Evolutionary conservation across 2,888 invertebrate species (phyloP), one percentile per base, ranked within the genome.

Genomic region (Apomyelois bistriatella): DNA sequence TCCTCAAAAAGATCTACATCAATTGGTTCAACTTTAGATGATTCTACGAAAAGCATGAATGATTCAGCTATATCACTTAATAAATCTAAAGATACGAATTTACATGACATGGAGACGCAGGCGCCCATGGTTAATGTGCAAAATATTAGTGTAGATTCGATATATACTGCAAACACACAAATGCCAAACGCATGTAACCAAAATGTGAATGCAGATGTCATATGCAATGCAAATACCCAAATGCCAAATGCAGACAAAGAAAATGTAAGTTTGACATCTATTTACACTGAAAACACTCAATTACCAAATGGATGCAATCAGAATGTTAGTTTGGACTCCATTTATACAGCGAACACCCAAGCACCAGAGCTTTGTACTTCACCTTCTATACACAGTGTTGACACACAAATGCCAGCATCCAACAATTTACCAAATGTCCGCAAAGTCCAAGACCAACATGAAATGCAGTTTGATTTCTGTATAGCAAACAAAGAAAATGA

Each of bases 1-100:
- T 79, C 83, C n/a, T 72, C 81, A 12, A 83, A 75, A 60, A 80
- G 72, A 58, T 85, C 86, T 1, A 70, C 74, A 38, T 81, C 85
- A 1, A 61, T 79, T 50, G 72, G 64, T 59, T 69, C 74, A 15
- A 60, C 59, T 43, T 61, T 76, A 46, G 68, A 81, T 50, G 75
- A 75, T 35, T 76, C 78, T 35, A 63, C 53, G 13, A 67, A 58
- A 15, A 70, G 64, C 57, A 56, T 76, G 0, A 66, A 76, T 62
- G 66, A 73, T 48, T 77, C 77, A 22, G 42, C 62, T 9, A 53
- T 54, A 37, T 61, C 66, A 48, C 50, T 60, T 6, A 65, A 69
- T 43, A 57, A 41, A 36, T 17, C 41, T 10, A 51, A 36, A 12
- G 35, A 42, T n/a, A 35, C 10, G 10, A 36, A 36, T 36, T 9